A percentile compares a stretch with the other conserved stretches of the same genome.
These are phyloP conservation scores for Seira musarum DNA, from an alignment of 2,888 invertebrate genomes.

Conservation along the genomic window DNA sequence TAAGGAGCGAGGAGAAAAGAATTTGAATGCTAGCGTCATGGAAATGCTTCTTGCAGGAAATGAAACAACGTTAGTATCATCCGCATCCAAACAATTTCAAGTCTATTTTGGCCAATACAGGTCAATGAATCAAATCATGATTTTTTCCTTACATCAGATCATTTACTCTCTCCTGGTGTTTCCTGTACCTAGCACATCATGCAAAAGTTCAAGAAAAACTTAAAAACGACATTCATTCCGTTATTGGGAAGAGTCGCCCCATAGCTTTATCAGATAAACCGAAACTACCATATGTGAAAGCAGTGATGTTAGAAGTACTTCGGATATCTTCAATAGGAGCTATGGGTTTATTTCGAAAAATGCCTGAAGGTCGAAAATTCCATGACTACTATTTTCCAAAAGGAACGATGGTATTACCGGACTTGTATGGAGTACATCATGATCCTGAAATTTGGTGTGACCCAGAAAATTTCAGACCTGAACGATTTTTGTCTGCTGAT, in stretches of 20 bases:
- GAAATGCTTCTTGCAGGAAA: no score
- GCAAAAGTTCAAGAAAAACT: conserved; percentile 49
- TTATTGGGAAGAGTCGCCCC: conserved; percentile 42
- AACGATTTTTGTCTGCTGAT: conserved; percentile 61
- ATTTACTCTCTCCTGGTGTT: conserved; percentile 40
- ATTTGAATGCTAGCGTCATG: no score
- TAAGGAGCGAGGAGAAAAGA: no score
- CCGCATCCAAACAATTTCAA: no score
- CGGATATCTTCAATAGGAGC: conserved; percentile 59
- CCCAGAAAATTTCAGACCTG: conserved; percentile 67
- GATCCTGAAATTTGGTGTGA: conserved; percentile 66
- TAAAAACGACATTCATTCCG: conserved; percentile 47
- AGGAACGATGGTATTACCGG: conserved; percentile 59
- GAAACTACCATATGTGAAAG: conserved; percentile 38
- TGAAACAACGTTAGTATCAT: no score
- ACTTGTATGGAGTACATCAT: conserved; percentile 54
- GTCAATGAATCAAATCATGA: no score
- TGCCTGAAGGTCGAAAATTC: conserved; percentile 36
- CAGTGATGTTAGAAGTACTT: conserved; percentile 50
- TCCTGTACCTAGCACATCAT: conserved; percentile 44
- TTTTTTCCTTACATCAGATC: conserved; percentile 16
- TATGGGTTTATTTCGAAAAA: conserved; percentile 53
- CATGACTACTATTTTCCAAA: conserved; percentile 59
- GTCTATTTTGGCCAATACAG: no score
- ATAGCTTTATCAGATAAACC: conserved; percentile 48